phyloP scores from a whole-genome alignment of 2,113 vertebrate species.

The Nanger granti region DNA sequence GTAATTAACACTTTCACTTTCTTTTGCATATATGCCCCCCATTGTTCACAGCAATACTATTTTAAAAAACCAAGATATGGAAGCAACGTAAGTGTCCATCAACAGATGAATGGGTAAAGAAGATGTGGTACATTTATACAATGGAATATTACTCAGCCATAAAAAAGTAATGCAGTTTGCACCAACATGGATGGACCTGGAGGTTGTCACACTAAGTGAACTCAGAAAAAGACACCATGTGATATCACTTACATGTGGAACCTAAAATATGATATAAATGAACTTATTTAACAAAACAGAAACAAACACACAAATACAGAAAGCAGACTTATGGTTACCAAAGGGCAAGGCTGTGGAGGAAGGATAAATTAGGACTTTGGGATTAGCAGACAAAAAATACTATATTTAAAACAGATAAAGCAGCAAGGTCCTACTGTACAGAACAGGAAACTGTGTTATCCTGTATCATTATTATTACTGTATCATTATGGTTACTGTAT shows the following conservation, averaged over 20 bases:
- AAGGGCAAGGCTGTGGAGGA: background rate
- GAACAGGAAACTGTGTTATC: background rate
- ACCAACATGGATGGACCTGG: background rate
- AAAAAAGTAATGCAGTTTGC: background rate
- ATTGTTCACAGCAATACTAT: background rate
- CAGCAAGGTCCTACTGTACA: background rate
- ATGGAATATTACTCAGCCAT: background rate
- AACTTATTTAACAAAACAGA: background rate
- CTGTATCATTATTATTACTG: background rate
- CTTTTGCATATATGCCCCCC: background rate
- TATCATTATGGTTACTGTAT: background rate
- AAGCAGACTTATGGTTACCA: background rate
- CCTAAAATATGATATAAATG: background rate
- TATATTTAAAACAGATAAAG: background rate
- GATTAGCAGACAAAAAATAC: background rate
- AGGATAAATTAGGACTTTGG: background rate
- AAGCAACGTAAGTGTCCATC: background rate
- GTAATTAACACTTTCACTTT: background rate
- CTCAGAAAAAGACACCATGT: background rate
- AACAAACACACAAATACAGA: background rate
- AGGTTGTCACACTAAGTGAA: background rate
- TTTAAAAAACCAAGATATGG: background rate
- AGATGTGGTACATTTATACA: background rate
- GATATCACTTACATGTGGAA: background rate
- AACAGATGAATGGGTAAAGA: background rate